Base-by-base conservation (phyloP, 2,797 vertebrate species). In the Lophotriccus pileatus region DNA sequence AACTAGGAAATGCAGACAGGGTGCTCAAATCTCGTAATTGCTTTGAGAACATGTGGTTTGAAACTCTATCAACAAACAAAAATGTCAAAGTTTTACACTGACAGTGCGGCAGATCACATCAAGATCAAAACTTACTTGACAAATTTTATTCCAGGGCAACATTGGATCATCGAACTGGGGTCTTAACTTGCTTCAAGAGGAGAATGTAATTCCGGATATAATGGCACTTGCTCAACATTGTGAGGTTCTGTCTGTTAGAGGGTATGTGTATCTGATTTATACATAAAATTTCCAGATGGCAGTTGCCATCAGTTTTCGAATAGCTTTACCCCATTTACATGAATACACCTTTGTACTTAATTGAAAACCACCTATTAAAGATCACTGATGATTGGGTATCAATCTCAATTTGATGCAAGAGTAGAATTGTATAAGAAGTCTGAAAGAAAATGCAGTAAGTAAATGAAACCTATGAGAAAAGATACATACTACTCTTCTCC, bases 81-180 rank as follows among this genome's bases (percentile, higher is more conserved):
- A 43, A 20, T 32, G 11, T 64, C 5, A 8, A 25, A 50, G 13
- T 14, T 67, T 90, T 90, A 32, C 23, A 24, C 13, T 46, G 15
- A 5, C 13, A 24, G 18, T 66, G 10, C n/a, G 82, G 28, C 23
- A 66, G 34, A 66, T 63, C 9, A 30, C 12, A 21, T 84, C 6
- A 37, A 32, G 43, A 72, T 60, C 6, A 84, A 74, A 93, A 55
- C 60, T 55, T 53, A 74, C 36, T 75, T 93, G 10, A 53, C 14
- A 88, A 94, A 83, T 93, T 95, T 94, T 81, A 36, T 97, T 91
- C 75, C 94, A 99, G 99, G 99, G 99, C 78, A 99, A 99, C 97
- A 99, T 99, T 50, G 99, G 99, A 84, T 99, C 99, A 37, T 99
- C 99, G 27, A 99, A 99, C 85, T 99, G 99, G 99, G 99, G 99